Percentiles rank a stretch among this genome's conserved stretches.
Conservation (phyloP, 2,888 invertebrate genomes). For the Calameuta filiformis region DNA sequence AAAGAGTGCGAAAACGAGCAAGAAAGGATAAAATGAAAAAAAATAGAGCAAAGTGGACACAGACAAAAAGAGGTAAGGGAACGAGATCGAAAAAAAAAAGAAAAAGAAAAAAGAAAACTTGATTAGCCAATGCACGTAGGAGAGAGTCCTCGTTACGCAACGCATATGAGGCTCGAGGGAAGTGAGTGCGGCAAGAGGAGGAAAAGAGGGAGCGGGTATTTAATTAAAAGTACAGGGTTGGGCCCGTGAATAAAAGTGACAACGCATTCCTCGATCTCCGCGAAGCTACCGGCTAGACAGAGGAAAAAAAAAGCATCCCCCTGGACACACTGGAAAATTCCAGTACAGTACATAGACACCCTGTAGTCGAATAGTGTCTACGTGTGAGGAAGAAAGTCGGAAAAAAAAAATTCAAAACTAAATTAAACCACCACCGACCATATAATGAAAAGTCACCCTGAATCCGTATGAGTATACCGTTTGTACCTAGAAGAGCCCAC, state of each 20-base stretch:
- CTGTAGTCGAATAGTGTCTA: neutral
- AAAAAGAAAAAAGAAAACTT: neutral
- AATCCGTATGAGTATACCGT: neutral
- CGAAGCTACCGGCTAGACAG: neutral
- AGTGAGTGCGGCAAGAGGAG: neutral
- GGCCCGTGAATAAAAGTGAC: conserved; percentile 1
- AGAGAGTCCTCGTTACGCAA: neutral
- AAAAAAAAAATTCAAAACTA: neutral
- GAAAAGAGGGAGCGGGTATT: neutral
- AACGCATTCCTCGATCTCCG: neutral
- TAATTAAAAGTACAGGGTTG: conserved; percentile 7
- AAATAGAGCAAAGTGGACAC: neutral
- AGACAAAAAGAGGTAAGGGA: neutral
- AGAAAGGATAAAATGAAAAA: neutral
- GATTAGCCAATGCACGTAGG: neutral
- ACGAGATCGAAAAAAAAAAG: neutral
- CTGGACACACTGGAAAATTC: neutral
- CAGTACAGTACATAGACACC: neutral
- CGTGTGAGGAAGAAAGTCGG: too few relatives aligned
- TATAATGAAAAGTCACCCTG: neutral
- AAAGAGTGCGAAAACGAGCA: neutral
- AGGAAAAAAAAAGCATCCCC: too few relatives aligned
- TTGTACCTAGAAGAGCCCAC: neutral
- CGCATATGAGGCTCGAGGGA: neutral
- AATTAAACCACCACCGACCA: neutral